A percentile compares a stretch with the other conserved stretches of the same genome.
phyloP scores from a whole-genome alignment of 2,797 vertebrate genomes.

The Ambastaia sidthimunki region DNA sequence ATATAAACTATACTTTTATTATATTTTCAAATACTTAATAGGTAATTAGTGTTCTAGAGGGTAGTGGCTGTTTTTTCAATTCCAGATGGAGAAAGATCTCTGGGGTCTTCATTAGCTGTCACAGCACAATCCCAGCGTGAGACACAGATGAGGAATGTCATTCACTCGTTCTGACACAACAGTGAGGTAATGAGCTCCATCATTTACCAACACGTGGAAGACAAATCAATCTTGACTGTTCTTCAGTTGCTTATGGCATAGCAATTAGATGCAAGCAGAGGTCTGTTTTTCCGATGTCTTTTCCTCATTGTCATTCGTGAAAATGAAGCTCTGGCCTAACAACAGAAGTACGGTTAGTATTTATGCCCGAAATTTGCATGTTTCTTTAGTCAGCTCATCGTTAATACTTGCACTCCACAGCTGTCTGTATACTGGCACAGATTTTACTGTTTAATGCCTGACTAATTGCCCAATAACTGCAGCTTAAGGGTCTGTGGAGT shows the following conservation, averaged over 20 bases:
- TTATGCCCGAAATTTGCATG: neutral
- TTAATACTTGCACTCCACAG: slow-evolving; percentile 36
- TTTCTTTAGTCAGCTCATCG: slow-evolving; percentile 8
- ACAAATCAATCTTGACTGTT: slow-evolving; percentile 30
- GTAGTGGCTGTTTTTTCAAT: neutral
- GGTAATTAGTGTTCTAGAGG: no score
- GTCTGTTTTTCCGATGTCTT: no score
- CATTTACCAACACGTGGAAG: neutral
- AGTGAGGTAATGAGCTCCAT: slow-evolving; percentile 32
- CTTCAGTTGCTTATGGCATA: neutral
- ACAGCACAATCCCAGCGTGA: slow-evolving; percentile 20
- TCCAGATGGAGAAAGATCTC: slow-evolving; percentile 20
- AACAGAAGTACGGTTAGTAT: neutral
- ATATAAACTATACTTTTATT: neutral
- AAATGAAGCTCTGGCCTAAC: neutral
- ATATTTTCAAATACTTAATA: neutral
- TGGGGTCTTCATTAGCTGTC: slow-evolving; percentile 7
- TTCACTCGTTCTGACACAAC: slow-evolving; percentile 32
- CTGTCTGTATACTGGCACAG: slow-evolving; percentile 32
- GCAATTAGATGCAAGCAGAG: neutral
- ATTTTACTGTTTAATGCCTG: slow-evolving; percentile 32
- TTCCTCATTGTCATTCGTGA: neutral
- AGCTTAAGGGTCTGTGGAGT: slow-evolving; percentile 28
- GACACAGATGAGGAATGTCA: slow-evolving; percentile 32
- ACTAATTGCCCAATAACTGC: slow-evolving; percentile 38